Evolutionary conservation across 2,113 vertebrate genomes (phyloP).

Genomic region (Poeciliopsis retropinna): DNA sequence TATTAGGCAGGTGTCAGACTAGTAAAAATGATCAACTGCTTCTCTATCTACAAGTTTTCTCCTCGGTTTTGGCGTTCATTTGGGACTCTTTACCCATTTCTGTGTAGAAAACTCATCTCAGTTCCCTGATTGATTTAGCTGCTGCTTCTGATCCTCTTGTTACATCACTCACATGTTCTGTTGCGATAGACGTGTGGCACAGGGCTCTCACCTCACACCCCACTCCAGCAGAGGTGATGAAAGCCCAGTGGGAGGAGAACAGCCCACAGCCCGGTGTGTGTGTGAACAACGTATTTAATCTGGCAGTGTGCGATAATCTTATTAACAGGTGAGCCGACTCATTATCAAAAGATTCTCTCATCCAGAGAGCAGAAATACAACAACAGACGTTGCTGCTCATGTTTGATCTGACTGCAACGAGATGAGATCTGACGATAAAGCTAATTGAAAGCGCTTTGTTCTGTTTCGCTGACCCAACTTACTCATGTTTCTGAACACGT

Average conservation of each 20-base stretch:
- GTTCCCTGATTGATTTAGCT: neutral
- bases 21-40: no score
- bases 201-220: constrained; percentile 39
- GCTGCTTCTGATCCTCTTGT: constrained; percentile 13
- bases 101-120: neutral
- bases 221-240: constrained; percentile 68
- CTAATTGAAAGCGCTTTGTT: constrained; percentile 52
- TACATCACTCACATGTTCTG: constrained; percentile 26
- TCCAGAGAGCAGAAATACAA: constrained; percentile 10
- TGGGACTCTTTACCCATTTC: neutral
- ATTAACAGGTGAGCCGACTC: constrained; percentile 76
- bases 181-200: constrained; percentile 6
- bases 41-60: neutral
- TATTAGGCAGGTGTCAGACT: no score
- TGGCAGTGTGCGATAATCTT: constrained; percentile 74
- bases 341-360: constrained; percentile 40
- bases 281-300: constrained; percentile 70
- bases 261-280: constrained; percentile 37
- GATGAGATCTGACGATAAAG: constrained; percentile 25
- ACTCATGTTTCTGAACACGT: constrained; percentile 23
- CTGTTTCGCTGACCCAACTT: constrained; percentile 28
- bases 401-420: constrained; percentile 49
- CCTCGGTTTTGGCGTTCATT: neutral
- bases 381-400: neutral
- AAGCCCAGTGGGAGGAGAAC: constrained; percentile 51